Conservation (phyloP, 2,797 vertebrate genomes). For the Morelia viridis region DNA sequence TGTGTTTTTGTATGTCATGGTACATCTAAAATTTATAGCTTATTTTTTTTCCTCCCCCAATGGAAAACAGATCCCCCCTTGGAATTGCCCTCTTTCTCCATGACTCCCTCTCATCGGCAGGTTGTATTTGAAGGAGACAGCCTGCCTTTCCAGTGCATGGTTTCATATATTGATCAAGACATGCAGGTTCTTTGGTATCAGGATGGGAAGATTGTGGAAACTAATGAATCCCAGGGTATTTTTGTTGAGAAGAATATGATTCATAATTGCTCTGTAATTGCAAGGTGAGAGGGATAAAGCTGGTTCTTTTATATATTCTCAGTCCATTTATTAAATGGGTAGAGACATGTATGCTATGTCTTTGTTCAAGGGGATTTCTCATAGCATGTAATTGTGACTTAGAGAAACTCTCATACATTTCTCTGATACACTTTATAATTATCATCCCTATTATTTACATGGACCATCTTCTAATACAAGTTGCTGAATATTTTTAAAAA, state of each 20-base stretch:
- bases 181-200: slow-evolving; percentile 99
- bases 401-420: neutral
- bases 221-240: slow-evolving; percentile 91
- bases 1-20: neutral
- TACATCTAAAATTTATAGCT: neutral
- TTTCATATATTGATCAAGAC: slow-evolving; percentile 92
- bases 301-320: neutral
- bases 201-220: slow-evolving; percentile 90
- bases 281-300: slow-evolving; percentile 78
- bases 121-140: slow-evolving; percentile 97
- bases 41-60: neutral
- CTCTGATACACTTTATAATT: neutral
- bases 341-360: neutral
- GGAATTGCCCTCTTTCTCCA: slow-evolving; percentile 94
- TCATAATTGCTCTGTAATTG: slow-evolving; percentile 96
- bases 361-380: neutral
- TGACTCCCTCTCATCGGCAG: slow-evolving; percentile 94
- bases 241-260: slow-evolving; percentile 94
- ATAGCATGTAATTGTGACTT: neutral
- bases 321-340: neutral
- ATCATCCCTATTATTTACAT: neutral
- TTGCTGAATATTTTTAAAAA: neutral
- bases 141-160: slow-evolving; percentile 95
- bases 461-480: neutral
- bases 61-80: slow-evolving; percentile 84